Conservation (phyloP, 2,888 invertebrate genomes). For the Calephelis perditalis region DNA sequence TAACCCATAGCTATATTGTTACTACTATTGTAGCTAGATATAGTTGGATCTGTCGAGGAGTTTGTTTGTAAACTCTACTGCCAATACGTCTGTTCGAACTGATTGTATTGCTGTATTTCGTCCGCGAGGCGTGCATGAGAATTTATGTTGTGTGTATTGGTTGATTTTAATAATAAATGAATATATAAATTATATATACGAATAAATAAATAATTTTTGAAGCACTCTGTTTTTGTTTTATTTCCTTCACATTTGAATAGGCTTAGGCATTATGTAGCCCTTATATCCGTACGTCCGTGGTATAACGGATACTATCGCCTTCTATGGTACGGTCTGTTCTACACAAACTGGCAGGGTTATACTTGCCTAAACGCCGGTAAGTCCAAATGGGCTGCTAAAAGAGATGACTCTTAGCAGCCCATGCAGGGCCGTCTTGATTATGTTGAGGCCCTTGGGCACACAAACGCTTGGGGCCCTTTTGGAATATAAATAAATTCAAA, state of each 20-base stretch:
- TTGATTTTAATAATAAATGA: constrained; percentile 73
- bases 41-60: constrained; percentile 30
- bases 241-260: constrained; percentile 40
- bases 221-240: constrained; percentile 59
- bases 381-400: no score
- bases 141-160: constrained; percentile 68
- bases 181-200: constrained; percentile 77
- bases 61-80: constrained; percentile 43
- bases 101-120: constrained; percentile 21
- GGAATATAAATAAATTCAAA: no score
- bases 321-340: no score
- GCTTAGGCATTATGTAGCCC: no score
- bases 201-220: constrained; percentile 77
- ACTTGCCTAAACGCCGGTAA: no score
- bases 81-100: constrained; percentile 39
- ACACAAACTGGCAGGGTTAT: no score
- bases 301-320: no score
- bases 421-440: no score
- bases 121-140: constrained; percentile 41
- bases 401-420: no score
- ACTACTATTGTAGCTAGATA: constrained; percentile 39
- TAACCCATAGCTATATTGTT: constrained; percentile 36
- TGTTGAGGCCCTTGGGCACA: no score
- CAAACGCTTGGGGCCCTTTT: no score
- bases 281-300: no score